Evolutionary conservation across 2,888 invertebrate species (phyloP).

Genomic region (Idaea biselata): DNA sequence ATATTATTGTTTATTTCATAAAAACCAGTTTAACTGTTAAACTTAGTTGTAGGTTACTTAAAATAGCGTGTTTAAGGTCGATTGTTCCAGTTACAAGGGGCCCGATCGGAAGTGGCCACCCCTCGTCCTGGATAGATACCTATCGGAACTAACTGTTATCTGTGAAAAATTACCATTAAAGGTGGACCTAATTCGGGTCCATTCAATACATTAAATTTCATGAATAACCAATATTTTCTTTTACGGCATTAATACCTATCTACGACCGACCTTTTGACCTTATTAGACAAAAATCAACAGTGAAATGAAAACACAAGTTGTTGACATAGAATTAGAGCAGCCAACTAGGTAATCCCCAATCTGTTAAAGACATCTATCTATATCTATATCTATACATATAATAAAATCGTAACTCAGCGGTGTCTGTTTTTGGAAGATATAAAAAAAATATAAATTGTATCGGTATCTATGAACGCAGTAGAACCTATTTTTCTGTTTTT

Average conservation of each 20-base stretch:
- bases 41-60: not conserved
- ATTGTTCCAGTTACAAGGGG: slow-evolving; percentile 20
- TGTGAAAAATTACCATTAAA: not conserved
- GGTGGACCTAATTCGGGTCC: not conserved
- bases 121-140: slow-evolving; percentile 32
- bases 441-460: no score
- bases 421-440: no score
- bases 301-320: not conserved
- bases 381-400: no score
- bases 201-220: not conserved
- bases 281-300: not conserved
- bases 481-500: no score
- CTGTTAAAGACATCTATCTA: no score
- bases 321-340: not conserved
- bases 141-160: slow-evolving; percentile 16
- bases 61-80: slow-evolving; percentile 18
- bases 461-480: no score
- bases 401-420: no score
- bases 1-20: not conserved
- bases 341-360: not conserved
- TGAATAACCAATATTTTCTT: not conserved
- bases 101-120: slow-evolving; percentile 27
- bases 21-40: not conserved
- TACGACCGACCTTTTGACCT: not conserved
- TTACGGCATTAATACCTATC: not conserved